Evolutionary conservation across 1,140 invertebrate species (phyloP), one percentile per base, ranked within the genome.

Genomic region (Zaprionus ornatus): DNA sequence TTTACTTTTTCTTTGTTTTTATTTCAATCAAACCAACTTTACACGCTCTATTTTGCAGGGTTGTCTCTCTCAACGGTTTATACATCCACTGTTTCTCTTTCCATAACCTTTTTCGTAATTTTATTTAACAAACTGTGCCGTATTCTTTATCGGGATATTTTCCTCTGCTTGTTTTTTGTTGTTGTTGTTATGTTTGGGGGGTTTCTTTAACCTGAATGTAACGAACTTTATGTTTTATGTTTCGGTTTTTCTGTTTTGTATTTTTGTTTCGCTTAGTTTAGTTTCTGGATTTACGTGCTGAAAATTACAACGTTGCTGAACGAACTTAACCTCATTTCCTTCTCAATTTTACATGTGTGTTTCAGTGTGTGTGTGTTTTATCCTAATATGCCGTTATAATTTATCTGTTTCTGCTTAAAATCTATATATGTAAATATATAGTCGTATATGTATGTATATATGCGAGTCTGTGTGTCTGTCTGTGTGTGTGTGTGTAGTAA

Each of bases 71-170:
- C 37, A 55, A 55, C 23, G 23, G 48, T 52, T 25, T 23, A 25
- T 56, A 17, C 15, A n/a, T 29, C 9, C 32, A 4, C 10, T 62
- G 37, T 10, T 60, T 40, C 40, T 9, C n/a, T 17, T 0, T 45
- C 40, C 9, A 7, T 17, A 45, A 45, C n/a, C n/a, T 45, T 17
- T 37, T 15, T 37, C 15, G 13, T 37, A 68, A 68, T 74, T 85
- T 75, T 27, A 71, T 76, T 68, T 74, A 82, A 86, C 79, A 86
- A 86, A 82, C 79, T 71, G 79, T 82, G 62, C 66, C 62, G 35
- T 55, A 42, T 54, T 67, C 72, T 50, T 52, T 55, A 3, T 65
- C 65, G 42, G 52, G 32, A 72, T 61, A 60, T 73, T 67, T 74
- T 23, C 9, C 79, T 67, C 37, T 27, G 1, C 52, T 66, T 61